Percentiles rank a stretch among this genome's conserved stretches.
These are phyloP conservation scores for Timandra comae DNA, from an alignment of 2,888 invertebrate species.

Conservation along the genomic window DNA sequence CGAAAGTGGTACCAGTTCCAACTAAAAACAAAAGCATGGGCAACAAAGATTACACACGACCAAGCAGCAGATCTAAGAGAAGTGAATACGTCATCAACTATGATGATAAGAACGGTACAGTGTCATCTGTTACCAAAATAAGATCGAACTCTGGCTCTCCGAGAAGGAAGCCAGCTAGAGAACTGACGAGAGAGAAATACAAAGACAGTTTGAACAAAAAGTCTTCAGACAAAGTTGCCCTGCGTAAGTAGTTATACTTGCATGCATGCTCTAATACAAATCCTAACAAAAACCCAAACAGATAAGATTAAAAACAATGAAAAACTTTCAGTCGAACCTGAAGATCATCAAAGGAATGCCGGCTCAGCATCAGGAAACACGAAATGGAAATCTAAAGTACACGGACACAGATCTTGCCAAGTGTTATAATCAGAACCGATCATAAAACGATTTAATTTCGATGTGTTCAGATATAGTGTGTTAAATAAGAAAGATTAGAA, in stretches of 20 bases:
- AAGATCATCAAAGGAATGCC: conserved; percentile 48
- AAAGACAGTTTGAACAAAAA: conserved; percentile 46
- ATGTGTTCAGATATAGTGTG: conserved; percentile 4
- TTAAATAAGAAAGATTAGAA: conserved; percentile 15
- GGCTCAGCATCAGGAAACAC: conserved; percentile 44
- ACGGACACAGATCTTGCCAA: conserved; percentile 62
- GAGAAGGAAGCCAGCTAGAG: conserved; percentile 41
- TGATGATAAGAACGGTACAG: conserved; percentile 68
- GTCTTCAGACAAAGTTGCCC: conserved; percentile 48
- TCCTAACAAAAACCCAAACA: conserved; percentile 44
- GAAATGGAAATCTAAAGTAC: conserved; percentile 50
- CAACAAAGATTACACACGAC: conserved; percentile 26
- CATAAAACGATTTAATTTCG: not conserved
- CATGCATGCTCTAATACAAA: conserved; percentile 56
- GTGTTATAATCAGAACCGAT: conserved; percentile 46
- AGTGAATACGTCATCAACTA: conserved; percentile 68
- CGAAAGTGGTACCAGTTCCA: conserved; percentile 22
- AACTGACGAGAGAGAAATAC: conserved; percentile 37
- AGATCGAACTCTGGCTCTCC: conserved; percentile 39
- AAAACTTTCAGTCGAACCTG: conserved; percentile 68
- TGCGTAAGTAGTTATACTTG: conserved; percentile 73
- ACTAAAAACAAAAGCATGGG: conserved; percentile 21
- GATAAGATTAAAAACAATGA: conserved; percentile 50
- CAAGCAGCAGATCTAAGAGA: conserved; percentile 34
- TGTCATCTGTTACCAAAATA: conserved; percentile 63